phyloP scores from a whole-genome alignment of 1,140 invertebrate species.

The Caenorhabditis latens region DNA sequence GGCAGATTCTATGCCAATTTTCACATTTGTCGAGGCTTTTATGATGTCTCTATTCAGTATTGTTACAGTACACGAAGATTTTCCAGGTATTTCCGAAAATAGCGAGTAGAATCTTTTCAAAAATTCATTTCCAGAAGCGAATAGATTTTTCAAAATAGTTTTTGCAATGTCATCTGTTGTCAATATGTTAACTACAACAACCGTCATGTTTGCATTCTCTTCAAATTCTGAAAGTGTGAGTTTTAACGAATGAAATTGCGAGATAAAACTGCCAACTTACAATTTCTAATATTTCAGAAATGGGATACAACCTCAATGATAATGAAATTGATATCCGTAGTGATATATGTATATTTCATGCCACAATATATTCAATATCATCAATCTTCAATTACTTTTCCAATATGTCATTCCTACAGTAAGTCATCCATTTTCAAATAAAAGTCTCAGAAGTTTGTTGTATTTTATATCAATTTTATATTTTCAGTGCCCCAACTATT shows the following conservation, averaged over 20 bases:
- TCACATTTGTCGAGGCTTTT: constrained; percentile 41
- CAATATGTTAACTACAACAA: constrained; percentile 43
- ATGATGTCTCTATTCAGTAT: constrained; percentile 52
- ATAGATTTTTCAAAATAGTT: constrained; percentile 50
- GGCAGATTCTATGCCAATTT: constrained; percentile 48
- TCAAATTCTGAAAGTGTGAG: constrained; percentile 22
- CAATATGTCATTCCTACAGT: constrained; percentile 56
- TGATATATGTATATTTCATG: constrained; percentile 38
- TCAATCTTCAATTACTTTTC: constrained; percentile 52
- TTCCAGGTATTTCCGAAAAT: constrained; percentile 2
- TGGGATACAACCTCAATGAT: constrained; percentile 33
- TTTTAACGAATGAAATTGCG: background rate
- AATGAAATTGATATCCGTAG: constrained; percentile 42
- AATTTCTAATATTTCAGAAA: constrained; percentile 27
- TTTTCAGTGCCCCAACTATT: constrained; percentile 67
- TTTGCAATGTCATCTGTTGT: constrained; percentile 50
- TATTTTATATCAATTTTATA: too few species aligned
- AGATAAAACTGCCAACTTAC: background rate
- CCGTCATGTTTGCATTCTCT: constrained; percentile 33
- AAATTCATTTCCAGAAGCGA: constrained; percentile 10
- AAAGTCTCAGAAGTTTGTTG: too few species aligned
- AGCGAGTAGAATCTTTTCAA: background rate
- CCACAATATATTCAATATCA: constrained; percentile 55
- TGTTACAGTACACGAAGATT: constrained; percentile 50
- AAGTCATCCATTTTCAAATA: background rate